Base-by-base conservation (phyloP, 2,888 invertebrate genomes). In the Neoscelio sp. region DNA sequence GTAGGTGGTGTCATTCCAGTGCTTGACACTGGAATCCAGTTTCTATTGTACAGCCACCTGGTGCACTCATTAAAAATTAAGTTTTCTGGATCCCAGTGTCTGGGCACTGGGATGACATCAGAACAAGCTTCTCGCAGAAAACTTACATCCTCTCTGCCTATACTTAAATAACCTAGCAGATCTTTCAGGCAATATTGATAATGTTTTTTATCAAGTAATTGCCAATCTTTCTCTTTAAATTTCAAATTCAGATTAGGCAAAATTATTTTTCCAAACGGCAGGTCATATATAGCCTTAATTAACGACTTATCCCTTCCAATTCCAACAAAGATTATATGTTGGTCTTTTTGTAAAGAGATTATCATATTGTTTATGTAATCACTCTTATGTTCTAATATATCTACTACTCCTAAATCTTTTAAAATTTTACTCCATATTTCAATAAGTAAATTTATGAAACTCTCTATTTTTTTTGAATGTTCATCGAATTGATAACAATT, bases 331-430 rank as follows among this genome's bases (percentile, higher is more conserved):
- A 52, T 52, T 33, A 52, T 52, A 52, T 52, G 52, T 33, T 52
- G 52, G 33, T 52, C 52, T 52, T 52, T 52, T 33, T 52, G 30
- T 33, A 52, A 33, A 33, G 52, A 52, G 52, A 30, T 33, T 52
- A 52, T 52, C 52, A 52, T 52, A 52, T 52, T 52, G 52, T 52
- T 52, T 52, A 52, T 52, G 52, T 52, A 52, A 33, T 52, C 52
- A 52, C 52, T 52, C 52, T 52, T 52, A 52, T 52, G 52, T 33
- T 52, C 18, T 52, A 52, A 33, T 52, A 52, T 52, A 52, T 52
- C 52, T 8, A 52, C 52, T 30, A 52, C 52, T 52, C 33, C 52
- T 52, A 52, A 52, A 52, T 33, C 33, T 52, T 52, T 52, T 52
- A 52, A 52, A 52, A 18, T 52, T 30, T 52, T 52, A 52, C 33